Evolutionary conservation across 2,888 invertebrate genomes (phyloP).

Genomic region (Athalia cordata): DNA sequence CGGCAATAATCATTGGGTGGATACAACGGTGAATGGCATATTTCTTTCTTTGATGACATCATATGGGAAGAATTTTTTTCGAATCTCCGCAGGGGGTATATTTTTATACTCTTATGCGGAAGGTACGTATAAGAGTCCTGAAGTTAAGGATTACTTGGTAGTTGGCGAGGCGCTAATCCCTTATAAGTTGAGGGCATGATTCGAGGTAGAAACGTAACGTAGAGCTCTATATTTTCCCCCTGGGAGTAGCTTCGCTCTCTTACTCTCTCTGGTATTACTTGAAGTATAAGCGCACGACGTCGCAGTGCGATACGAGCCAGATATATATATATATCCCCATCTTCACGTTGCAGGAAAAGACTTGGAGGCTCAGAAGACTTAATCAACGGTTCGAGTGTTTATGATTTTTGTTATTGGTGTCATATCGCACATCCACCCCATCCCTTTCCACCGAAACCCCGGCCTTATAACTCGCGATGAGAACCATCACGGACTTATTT

Average conservation of each 20-base stretch:
- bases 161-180: constrained; percentile 42
- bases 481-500: constrained; percentile 44
- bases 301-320: constrained; percentile 53
- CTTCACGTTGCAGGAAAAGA: constrained; percentile 52
- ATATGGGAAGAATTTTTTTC: too few species aligned
- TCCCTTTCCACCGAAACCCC: constrained; percentile 16
- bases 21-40: too few species aligned
- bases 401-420: constrained; percentile 73
- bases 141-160: constrained; percentile 43
- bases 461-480: constrained; percentile 37
- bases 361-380: constrained; percentile 63
- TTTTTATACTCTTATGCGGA: neutral
- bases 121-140: constrained; percentile 22
- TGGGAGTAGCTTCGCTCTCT: constrained; percentile 47
- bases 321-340: constrained; percentile 53
- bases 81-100: too few species aligned
- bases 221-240: constrained; percentile 40
- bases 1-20: too few species aligned
- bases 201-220: constrained; percentile 14
- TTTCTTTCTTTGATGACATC: too few species aligned
- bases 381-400: constrained; percentile 73
- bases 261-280: constrained; percentile 42
- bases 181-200: constrained; percentile 41
- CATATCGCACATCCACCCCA: constrained; percentile 60
- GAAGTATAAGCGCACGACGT: constrained; percentile 32